phyloP scores from a whole-genome alignment of 1,140 invertebrate genomes.

The Lordiphosa mommai region DNA sequence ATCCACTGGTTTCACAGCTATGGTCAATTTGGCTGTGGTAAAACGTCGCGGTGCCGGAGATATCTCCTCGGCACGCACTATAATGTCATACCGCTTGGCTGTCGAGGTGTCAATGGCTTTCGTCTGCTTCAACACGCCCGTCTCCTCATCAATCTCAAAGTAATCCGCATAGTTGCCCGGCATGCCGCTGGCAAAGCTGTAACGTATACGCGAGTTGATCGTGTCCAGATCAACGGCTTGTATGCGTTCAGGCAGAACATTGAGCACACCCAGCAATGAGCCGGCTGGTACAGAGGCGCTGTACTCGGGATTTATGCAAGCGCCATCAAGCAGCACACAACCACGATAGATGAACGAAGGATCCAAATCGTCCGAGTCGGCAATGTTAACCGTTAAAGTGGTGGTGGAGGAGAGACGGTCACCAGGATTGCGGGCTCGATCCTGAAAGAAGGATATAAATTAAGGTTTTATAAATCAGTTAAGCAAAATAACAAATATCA shows the following conservation, averaged over 20 bases:
- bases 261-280: constrained; percentile 88
- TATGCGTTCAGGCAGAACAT: constrained; percentile 92
- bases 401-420: constrained; percentile 90
- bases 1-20: constrained; percentile 91
- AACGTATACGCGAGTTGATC: constrained; percentile 88
- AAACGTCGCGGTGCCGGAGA: constrained; percentile 86
- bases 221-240: constrained; percentile 94
- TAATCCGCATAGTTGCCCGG: constrained; percentile 88
- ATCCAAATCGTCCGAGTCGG: constrained; percentile 94
- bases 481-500: no score
- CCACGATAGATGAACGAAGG: constrained; percentile 92
- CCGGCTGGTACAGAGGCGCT: constrained; percentile 89
- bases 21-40: constrained; percentile 89
- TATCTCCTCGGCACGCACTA: constrained; percentile 91
- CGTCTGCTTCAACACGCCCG: constrained; percentile 89
- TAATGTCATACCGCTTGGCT: constrained; percentile 83
- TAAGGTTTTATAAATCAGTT: not conserved
- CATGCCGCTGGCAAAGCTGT: constrained; percentile 89
- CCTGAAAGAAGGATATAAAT: constrained; percentile 81
- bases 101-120: constrained; percentile 88
- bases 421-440: constrained; percentile 88
- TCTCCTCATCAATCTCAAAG: constrained; percentile 90
- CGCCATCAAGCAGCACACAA: constrained; percentile 87
- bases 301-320: constrained; percentile 92
- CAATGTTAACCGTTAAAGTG: constrained; percentile 91